A percentile compares a stretch with the other conserved stretches of the same genome.
These are phyloP conservation scores for Merodon equestris DNA, from an alignment of 2,888 invertebrate species.

Conservation along the genomic window DNA sequence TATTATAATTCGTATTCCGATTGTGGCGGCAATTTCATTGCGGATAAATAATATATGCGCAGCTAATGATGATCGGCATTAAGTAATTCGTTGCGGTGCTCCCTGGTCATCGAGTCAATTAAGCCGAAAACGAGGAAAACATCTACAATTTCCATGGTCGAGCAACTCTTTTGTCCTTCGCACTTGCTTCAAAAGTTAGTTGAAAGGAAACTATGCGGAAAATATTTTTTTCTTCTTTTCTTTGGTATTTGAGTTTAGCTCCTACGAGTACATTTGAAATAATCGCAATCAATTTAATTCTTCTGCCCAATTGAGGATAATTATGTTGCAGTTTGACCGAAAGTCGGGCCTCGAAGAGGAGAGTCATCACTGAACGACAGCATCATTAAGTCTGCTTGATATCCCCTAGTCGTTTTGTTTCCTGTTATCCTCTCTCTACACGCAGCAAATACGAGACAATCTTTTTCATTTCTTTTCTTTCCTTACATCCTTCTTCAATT, in stretches of 20 bases:
- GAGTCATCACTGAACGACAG: too few relatives aligned
- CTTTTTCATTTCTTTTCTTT: not conserved
- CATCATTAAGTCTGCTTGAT: too few relatives aligned
- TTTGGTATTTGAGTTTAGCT: slow-evolving; percentile 23
- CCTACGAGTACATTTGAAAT: slow-evolving; percentile 61
- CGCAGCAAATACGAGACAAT: too few relatives aligned
- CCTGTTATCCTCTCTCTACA: too few relatives aligned
- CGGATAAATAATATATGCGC: slow-evolving; percentile 59
- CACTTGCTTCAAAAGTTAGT: slow-evolving; percentile 37
- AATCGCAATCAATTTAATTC: slow-evolving; percentile 67
- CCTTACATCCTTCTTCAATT: slow-evolving; percentile 1
- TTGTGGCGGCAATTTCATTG: slow-evolving; percentile 47
- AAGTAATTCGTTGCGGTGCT: slow-evolving; percentile 59
- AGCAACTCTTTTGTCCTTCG: slow-evolving; percentile 49
- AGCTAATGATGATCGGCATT: slow-evolving; percentile 8
- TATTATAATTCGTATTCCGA: slow-evolving; percentile 9
- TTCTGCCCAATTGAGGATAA: slow-evolving; percentile 67
- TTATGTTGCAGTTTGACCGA: slow-evolving; percentile 55
- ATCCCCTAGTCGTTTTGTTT: slow-evolving; percentile 1
- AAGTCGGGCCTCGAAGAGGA: too few relatives aligned
- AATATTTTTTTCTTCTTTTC: slow-evolving; percentile 14
- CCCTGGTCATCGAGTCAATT: slow-evolving; percentile 63
- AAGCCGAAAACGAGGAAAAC: slow-evolving; percentile 37
- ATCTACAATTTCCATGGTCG: slow-evolving; percentile 28
- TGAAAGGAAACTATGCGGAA: slow-evolving; percentile 42